Percentiles rank a stretch among this genome's conserved stretches.
Conservation (phyloP, 1,140 invertebrate genomes). For the Heliothis virescens region DNA sequence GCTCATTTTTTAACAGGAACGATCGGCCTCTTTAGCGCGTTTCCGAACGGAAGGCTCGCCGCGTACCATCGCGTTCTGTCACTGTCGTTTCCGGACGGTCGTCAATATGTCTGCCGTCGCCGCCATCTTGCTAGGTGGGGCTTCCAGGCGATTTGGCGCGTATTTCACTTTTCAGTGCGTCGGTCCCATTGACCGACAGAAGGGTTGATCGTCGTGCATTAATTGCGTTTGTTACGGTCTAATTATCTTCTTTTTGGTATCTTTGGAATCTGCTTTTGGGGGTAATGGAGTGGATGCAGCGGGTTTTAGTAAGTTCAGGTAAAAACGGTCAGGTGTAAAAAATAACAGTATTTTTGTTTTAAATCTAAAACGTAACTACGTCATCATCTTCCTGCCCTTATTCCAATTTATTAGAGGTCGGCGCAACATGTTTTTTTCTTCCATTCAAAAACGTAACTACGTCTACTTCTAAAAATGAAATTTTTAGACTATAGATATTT, state of each 20-base stretch:
- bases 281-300: constrained; percentile 14
- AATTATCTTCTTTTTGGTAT: constrained; percentile 48
- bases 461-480: too few species aligned
- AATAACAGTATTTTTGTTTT: too few species aligned
- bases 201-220: constrained; percentile 45
- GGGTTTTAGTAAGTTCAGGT: too few species aligned
- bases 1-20: constrained; percentile 48
- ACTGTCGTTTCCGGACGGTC: constrained; percentile 43
- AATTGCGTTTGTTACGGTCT: constrained; percentile 50
- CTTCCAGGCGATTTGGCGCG: constrained; percentile 48
- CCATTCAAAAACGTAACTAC: too few species aligned
- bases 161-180: constrained; percentile 47
- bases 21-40: constrained; percentile 44
- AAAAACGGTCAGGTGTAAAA: too few species aligned
- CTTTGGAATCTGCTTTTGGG: constrained; percentile 35
- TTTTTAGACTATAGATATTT: not conserved
- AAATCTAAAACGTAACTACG: not conserved
- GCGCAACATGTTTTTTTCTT: too few species aligned
- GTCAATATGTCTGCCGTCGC: constrained; percentile 45
- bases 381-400: too few species aligned
- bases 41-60: constrained; percentile 45
- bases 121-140: constrained; percentile 46
- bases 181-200: constrained; percentile 41
- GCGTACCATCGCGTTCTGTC: constrained; percentile 45
- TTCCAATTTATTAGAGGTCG: too few species aligned